Evolutionary conservation across 2,113 vertebrate species (phyloP).

Genomic region (Pogona vitticeps): DNA sequence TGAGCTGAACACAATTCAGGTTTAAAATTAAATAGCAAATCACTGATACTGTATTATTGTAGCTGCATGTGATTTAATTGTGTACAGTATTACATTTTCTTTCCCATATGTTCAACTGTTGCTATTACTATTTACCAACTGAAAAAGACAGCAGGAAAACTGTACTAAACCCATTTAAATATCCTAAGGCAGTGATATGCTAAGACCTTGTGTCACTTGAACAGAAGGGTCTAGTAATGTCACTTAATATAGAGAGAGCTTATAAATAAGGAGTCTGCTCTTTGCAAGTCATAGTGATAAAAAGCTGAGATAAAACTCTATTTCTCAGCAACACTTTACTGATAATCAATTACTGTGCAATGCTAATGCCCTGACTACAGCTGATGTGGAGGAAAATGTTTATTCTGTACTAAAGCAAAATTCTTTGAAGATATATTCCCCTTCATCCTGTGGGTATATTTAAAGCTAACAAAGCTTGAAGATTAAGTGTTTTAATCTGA

Average conservation of each 20-base stretch:
- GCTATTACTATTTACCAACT: conserved; percentile 68
- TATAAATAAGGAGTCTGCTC: conserved; percentile 73
- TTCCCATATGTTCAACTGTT: conserved; percentile 78
- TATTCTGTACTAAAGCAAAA: conserved; percentile 71
- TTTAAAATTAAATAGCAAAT: conserved; percentile 63
- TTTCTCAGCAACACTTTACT: conserved; percentile 78
- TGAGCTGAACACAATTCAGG: conserved; percentile 30
- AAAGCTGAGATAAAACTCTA: conserved; percentile 71
- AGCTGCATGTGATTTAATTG: conserved; percentile 75
- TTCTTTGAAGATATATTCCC: conserved; percentile 64
- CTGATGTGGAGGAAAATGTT: conserved; percentile 71
- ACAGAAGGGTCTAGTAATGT: conserved; percentile 77
- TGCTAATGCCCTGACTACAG: conserved; percentile 71
- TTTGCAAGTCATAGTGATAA: conserved; percentile 75
- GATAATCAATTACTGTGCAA: conserved; percentile 63
- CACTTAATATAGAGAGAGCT: conserved; percentile 73
- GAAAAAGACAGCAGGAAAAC: conserved; percentile 65
- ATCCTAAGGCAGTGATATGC: conserved; percentile 75
- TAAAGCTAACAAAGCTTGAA: conserved; percentile 62
- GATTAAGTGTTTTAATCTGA: conserved; percentile 65
- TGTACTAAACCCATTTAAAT: conserved; percentile 72
- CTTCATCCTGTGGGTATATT: conserved; percentile 68
- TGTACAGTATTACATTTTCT: conserved; percentile 75
- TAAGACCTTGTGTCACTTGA: conserved; percentile 74
- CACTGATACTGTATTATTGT: conserved; percentile 62